Conservation (phyloP, 2,797 vertebrate genomes). For the Sebastiscus tertius region DNA sequence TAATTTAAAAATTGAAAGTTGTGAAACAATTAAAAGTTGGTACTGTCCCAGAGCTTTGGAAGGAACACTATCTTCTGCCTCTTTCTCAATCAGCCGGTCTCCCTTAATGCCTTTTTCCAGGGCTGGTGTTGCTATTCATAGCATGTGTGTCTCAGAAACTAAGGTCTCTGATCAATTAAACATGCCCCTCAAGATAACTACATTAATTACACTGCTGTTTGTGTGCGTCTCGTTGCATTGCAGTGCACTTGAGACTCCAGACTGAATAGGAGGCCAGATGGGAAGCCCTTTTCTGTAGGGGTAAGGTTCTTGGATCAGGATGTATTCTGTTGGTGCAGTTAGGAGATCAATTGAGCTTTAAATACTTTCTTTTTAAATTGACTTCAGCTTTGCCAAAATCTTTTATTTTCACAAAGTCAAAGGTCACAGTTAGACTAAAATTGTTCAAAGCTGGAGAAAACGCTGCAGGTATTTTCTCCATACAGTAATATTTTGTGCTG, state of each 20-base stretch:
- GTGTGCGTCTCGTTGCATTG: slow-evolving; percentile 38
- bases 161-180: slow-evolving; percentile 74
- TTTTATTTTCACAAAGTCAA: not conserved
- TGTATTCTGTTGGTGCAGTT: slow-evolving; percentile 20
- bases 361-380: not conserved
- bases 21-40: slow-evolving; percentile 51
- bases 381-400: not conserved
- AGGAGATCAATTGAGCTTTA: slow-evolving; percentile 19
- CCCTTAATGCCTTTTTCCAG: not conserved
- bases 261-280: slow-evolving; percentile 41
- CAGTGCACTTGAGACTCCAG: slow-evolving; percentile 39
- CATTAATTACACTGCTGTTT: slow-evolving; percentile 70
- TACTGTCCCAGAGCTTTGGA: slow-evolving; percentile 14
- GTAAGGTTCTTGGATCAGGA: slow-evolving; percentile 33
- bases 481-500: slow-evolving; percentile 14
- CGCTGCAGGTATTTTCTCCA: not conserved
- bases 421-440: not conserved
- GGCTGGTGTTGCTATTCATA: slow-evolving; percentile 58
- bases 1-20: slow-evolving; percentile 40
- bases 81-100: slow-evolving; percentile 9
- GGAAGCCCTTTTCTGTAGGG: not conserved
- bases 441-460: not conserved
- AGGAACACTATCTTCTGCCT: slow-evolving; percentile 27
- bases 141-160: slow-evolving; percentile 43
- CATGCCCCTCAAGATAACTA: slow-evolving; percentile 67